Percentiles rank a stretch among this genome's conserved stretches.
Conservation (phyloP, 2,888 invertebrate genomes). For the Spodoptera picta region DNA sequence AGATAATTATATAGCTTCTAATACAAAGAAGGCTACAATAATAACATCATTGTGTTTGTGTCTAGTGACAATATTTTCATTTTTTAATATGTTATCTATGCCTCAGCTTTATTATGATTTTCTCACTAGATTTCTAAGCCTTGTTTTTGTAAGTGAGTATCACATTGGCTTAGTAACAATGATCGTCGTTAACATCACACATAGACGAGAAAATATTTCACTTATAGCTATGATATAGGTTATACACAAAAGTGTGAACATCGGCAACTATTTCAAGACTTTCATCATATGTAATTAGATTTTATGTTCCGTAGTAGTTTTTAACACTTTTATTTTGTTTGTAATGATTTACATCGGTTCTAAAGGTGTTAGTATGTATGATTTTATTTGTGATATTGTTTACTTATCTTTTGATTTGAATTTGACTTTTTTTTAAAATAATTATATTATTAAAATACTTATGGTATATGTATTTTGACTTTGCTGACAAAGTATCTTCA, state of each 20-base stretch:
- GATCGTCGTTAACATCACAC: too few relatives aligned
- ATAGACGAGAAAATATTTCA: constrained; percentile 6
- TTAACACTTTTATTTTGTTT: not conserved
- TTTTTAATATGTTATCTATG: too few relatives aligned
- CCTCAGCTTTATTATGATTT: too few relatives aligned
- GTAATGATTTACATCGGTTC: not conserved
- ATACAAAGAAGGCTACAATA: too few relatives aligned
- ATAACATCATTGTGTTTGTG: too few relatives aligned
- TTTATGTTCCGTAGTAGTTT: not conserved
- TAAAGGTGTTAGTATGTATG: not conserved
- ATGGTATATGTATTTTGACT: constrained; percentile 21
- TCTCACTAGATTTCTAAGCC: too few relatives aligned
- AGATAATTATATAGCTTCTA: too few relatives aligned
- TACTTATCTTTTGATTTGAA: constrained; percentile 11
- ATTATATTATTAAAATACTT: too few relatives aligned
- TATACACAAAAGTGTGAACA: constrained; percentile 1
- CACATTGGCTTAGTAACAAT: too few relatives aligned
- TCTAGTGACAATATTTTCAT: too few relatives aligned
- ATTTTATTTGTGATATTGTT: constrained; percentile 6
- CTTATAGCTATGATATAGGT: constrained; percentile 11
- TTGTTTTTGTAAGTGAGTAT: too few relatives aligned
- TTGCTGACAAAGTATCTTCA: constrained; percentile 30
- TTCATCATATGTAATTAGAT: constrained; percentile 39
- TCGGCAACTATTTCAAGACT: constrained; percentile 2
- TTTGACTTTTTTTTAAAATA: too few relatives aligned